phyloP scores from a whole-genome alignment of 2,797 vertebrate genomes.

The Antennarius maculatus region DNA sequence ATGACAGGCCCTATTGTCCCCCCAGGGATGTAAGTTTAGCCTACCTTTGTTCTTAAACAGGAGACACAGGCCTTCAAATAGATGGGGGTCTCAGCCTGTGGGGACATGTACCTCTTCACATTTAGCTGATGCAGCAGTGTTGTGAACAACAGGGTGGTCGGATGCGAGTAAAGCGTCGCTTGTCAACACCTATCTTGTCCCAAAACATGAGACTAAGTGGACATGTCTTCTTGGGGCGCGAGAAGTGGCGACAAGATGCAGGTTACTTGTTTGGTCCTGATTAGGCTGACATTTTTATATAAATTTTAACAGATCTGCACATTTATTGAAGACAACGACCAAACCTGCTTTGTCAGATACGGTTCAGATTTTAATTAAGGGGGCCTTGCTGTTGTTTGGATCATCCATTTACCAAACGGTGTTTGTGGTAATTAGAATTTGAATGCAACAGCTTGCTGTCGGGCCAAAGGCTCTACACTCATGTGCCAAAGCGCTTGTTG shows the following conservation, averaged over 20 bases:
- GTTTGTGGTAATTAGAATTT: slow-evolving; percentile 35
- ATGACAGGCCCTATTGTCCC: slow-evolving; percentile 68
- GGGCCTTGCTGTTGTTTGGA: slow-evolving; percentile 40
- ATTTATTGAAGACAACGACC: slow-evolving; percentile 26
- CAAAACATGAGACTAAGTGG: slow-evolving; percentile 77
- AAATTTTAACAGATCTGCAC: slow-evolving; percentile 16
- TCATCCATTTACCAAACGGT: slow-evolving; percentile 53
- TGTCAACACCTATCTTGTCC: slow-evolving; percentile 71
- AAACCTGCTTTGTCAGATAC: slow-evolving; percentile 28
- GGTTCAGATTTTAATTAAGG: slow-evolving; percentile 39
- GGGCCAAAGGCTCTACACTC: slow-evolving; percentile 50
- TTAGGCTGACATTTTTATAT: slow-evolving; percentile 37
- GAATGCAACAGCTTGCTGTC: slow-evolving; percentile 33
- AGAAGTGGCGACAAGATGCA: slow-evolving; percentile 42
- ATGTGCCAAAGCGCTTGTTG: slow-evolving; percentile 46
- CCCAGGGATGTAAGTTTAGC: slow-evolving; percentile 48
- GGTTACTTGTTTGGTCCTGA: slow-evolving; percentile 39
- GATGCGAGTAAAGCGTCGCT: slow-evolving; percentile 46
- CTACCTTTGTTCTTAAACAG: slow-evolving; percentile 64
- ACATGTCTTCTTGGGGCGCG: slow-evolving; percentile 61
- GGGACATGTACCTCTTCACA: slow-evolving; percentile 40
- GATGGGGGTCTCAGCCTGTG: slow-evolving; percentile 30
- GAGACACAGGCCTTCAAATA: slow-evolving; percentile 51
- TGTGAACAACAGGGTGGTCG: slow-evolving; percentile 66
- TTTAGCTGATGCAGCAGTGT: slow-evolving; percentile 31